Evolutionary conservation across 2,888 invertebrate species (phyloP).

Genomic region (Alloplasta piceator): DNA sequence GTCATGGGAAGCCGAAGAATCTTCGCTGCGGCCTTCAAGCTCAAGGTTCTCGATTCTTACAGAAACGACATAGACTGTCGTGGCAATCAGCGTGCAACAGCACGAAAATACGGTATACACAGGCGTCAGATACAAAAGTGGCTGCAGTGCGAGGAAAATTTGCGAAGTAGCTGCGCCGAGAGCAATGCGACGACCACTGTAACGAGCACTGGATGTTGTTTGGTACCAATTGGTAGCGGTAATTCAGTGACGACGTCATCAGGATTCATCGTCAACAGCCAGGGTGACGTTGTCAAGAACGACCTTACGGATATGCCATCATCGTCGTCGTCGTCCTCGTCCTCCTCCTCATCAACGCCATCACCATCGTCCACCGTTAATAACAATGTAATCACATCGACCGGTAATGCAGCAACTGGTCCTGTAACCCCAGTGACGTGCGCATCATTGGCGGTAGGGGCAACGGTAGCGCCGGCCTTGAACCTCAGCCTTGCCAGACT

Average conservation of each 20-base stretch:
- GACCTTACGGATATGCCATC: conserved; percentile 70
- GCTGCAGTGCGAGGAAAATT: conserved; percentile 92
- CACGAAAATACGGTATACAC: conserved; percentile 95
- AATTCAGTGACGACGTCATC: conserved; percentile 29
- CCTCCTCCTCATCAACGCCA: conserved; percentile 76
- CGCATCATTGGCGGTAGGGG: conserved; percentile 69
- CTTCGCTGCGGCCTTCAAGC: conserved; percentile 94
- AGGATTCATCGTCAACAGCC: not conserved
- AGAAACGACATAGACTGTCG: conserved; percentile 94
- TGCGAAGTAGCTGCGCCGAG: conserved; percentile 89
- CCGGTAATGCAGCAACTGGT: conserved; percentile 63
- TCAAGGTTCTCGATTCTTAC: conserved; percentile 95
- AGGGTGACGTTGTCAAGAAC: conserved; percentile 38
- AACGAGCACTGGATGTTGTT: conserved; percentile 62
- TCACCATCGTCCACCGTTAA: conserved; percentile 29
- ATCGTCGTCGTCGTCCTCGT: conserved; percentile 71
- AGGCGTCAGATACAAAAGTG: conserved; percentile 96
- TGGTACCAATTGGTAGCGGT: conserved; percentile 64
- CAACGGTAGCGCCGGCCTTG: conserved; percentile 81
- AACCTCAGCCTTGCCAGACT: conserved; percentile 84
- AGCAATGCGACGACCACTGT: conserved; percentile 63
- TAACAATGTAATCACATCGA: conserved; percentile 38
- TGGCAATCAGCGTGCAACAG: conserved; percentile 95
- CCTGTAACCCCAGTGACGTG: conserved; percentile 69
- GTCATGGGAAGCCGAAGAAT: conserved; percentile 92